Base-by-base conservation (phyloP, 2,797 vertebrate genomes). In the Parauchenoglanis punctatus region DNA sequence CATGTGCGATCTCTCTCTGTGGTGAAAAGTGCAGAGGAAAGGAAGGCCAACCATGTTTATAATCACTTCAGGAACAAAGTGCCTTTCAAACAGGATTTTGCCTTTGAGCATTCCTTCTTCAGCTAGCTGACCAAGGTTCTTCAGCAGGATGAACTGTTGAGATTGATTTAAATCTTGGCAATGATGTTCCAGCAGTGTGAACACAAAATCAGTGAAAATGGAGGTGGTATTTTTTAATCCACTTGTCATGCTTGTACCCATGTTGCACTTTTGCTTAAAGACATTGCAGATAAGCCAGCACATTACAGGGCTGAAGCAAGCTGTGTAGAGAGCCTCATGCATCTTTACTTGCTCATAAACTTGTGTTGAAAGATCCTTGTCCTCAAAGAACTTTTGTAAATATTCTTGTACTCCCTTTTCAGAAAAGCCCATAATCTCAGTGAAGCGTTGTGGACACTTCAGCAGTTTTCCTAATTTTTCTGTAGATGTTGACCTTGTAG, bases 291-390 rank as follows among this genome's bases (percentile, higher is more conserved):
- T 46, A 75, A 88, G 88, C 87, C 89, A 88, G 77, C 85, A 90
- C 81, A 87, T 67, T 20, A 88, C 89, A 67, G 89, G 89, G 25
- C 84, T 90, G 44, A 80, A 87, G 44, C 89, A 90, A 61, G 85
- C 54, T 1, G 87, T 83, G 35, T 82, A 85, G 31, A 88, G 81
- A 15, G 70, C 85, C 77, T 88, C 59, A 46, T 90, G 20, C 25
- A 10, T 44, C 20, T 73, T 73, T 73, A 73, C 70, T 73, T 73
- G 70, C 17, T 73, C 70, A 46, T 73, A 40, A 8, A 46, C 10
- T 46, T 73, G 8, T 0, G 8, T 12, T 73, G 70, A 73, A 73
- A 73, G 40, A 25, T 12, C 20, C 4, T 4, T 73, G 70, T 73
- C 40, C 40, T 73, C 23, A 73, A 73, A 73, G 20, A 46, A 73